A percentile compares a stretch with the other conserved stretches of the same genome.
Conservation (phyloP, 1,140 invertebrate species). For the Tetramorium alpestre region DNA sequence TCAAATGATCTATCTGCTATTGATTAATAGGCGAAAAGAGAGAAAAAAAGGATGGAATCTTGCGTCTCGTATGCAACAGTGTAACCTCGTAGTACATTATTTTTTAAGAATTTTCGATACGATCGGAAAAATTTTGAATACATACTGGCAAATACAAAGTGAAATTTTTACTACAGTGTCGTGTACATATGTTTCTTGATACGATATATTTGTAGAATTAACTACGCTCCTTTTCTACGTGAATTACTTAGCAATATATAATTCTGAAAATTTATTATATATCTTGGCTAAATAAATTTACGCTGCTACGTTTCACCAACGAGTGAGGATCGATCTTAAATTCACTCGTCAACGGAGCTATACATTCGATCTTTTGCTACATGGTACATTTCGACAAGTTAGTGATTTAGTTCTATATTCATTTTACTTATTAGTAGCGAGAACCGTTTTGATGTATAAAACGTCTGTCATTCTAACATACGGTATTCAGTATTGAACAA, state of each 20-base stretch:
- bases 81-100: slow-evolving; percentile 48
- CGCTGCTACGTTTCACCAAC: slow-evolving; percentile 11
- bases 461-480: slow-evolving; percentile 5
- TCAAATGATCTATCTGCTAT: slow-evolving; percentile 46
- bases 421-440: slow-evolving; percentile 5
- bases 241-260: slow-evolving; percentile 6
- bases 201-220: slow-evolving; percentile 42
- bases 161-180: slow-evolving; percentile 54
- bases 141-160: slow-evolving; percentile 25
- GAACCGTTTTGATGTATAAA: slow-evolving; percentile 29
- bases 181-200: slow-evolving; percentile 55
- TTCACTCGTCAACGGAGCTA: not conserved
- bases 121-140: slow-evolving; percentile 36
- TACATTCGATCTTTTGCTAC: not conserved
- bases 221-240: slow-evolving; percentile 32
- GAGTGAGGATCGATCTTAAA: not conserved
- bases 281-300: slow-evolving; percentile 44
- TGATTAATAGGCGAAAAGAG: not conserved
- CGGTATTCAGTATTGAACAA: slow-evolving; percentile 32
- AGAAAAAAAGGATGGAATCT: not conserved
- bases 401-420: slow-evolving; percentile 10
- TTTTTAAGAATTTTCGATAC: slow-evolving; percentile 56
- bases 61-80: slow-evolving; percentile 18
- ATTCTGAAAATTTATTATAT: slow-evolving; percentile 26
- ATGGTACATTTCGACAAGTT: not conserved